These are phyloP conservation scores for Agonopterix arenella DNA, from an alignment of 2,888 invertebrate species.

Conservation along the genomic window DNA sequence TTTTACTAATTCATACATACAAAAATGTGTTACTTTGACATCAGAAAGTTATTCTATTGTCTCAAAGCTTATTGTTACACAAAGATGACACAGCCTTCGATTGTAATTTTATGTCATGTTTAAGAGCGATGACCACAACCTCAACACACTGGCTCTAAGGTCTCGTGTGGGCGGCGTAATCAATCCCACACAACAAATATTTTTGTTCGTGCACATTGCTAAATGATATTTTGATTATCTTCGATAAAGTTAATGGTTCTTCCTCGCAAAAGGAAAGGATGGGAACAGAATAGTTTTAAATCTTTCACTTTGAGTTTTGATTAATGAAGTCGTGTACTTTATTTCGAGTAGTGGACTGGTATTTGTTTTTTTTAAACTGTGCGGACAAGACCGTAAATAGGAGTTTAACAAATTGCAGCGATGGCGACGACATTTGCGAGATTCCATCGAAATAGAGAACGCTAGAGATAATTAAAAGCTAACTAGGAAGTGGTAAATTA, in stretches of 20 bases:
- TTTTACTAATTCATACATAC: too few species aligned
- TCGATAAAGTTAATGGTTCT: background rate
- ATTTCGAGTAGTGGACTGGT: too few species aligned
- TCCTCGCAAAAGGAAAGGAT: background rate
- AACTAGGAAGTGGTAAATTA: background rate
- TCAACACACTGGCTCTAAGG: slow-evolving; percentile 9
- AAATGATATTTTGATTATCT: slow-evolving; percentile 11
- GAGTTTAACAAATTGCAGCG: too few species aligned
- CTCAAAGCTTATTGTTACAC: slow-evolving; percentile 3
- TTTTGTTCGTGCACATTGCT: slow-evolving; percentile 10
- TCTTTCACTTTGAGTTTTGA: too few species aligned
- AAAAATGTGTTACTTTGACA: slow-evolving; percentile 6
- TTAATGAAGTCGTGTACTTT: too few species aligned
- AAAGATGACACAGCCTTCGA: slow-evolving; percentile 15
- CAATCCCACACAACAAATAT: slow-evolving; percentile 20
- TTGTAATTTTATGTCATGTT: slow-evolving; percentile 9
- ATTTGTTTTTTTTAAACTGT: too few species aligned
- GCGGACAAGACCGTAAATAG: too few species aligned
- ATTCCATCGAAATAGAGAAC: too few species aligned
- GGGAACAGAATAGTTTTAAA: background rate
- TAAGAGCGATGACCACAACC: slow-evolving; percentile 14
- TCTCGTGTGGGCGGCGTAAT: slow-evolving; percentile 16
- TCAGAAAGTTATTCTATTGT: background rate
- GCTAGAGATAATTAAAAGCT: slow-evolving; percentile 16
- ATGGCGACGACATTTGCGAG: too few species aligned